Evolutionary conservation across 2,797 vertebrate species (phyloP).

Genomic region (Pseudocheirus occidentalis): DNA sequence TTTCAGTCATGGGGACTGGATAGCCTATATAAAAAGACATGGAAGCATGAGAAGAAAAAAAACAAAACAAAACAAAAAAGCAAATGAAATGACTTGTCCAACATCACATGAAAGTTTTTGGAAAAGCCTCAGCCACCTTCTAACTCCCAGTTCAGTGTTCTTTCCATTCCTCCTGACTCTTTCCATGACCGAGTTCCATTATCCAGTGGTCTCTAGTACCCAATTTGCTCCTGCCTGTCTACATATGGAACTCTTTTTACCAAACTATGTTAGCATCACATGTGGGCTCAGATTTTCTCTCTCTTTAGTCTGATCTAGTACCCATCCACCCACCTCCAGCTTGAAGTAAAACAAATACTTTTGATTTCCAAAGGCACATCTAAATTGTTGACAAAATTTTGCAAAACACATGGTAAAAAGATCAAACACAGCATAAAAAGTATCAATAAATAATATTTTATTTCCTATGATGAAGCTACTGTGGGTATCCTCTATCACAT

Average conservation of each 20-base stretch:
- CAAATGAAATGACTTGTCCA: neutral
- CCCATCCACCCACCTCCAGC: neutral
- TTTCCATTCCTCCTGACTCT: neutral
- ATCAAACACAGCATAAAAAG: neutral
- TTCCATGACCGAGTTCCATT: neutral
- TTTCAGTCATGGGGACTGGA: neutral
- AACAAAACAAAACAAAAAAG: neutral
- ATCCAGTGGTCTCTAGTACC: neutral
- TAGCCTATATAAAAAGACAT: neutral
- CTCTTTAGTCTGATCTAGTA: neutral
- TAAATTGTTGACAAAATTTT: slow-evolving; percentile 43
- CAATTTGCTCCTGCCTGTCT: neutral
- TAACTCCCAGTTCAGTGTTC: neutral
- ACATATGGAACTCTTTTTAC: neutral
- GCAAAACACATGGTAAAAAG: slow-evolving; percentile 14
- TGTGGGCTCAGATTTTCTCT: neutral
- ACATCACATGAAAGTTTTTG: neutral
- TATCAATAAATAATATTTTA: slow-evolving; percentile 41
- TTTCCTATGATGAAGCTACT: slow-evolving; percentile 32
- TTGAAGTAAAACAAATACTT: slow-evolving; percentile 9
- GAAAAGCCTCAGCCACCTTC: neutral
- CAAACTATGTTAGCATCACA: neutral
- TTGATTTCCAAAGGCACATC: slow-evolving; percentile 33
- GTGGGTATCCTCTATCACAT: slow-evolving; percentile 8
- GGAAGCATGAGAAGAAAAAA: neutral